Conservation (phyloP, 2,113 vertebrate genomes). For the Sander vitreus region DNA sequence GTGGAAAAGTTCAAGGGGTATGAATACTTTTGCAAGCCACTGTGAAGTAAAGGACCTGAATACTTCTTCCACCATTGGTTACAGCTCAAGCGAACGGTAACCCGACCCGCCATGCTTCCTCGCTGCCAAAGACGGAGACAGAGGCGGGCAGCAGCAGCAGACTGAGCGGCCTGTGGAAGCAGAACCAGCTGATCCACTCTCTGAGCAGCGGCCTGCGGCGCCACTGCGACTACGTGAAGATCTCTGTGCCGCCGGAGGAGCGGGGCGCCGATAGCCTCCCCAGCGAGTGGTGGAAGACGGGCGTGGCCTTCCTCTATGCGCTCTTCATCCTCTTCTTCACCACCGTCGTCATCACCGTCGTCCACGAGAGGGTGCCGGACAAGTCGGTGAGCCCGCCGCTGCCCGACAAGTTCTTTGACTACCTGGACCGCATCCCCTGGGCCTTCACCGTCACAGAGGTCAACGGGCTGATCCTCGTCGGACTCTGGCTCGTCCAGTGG, state of each 20-base stretch:
- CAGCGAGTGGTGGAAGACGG: conserved; percentile 97
- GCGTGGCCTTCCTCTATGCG: conserved; percentile 93
- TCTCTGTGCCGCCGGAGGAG: conserved; percentile 88
- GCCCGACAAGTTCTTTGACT: conserved; percentile 99
- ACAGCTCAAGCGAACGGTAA: conserved; percentile 41
- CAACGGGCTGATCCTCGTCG: conserved; percentile 93
- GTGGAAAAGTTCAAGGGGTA: too few species aligned
- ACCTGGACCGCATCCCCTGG: conserved; percentile 93
- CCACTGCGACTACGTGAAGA: conserved; percentile 91
- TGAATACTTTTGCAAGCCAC: too few species aligned
- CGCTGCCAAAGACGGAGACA: background rate
- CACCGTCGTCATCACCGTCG: conserved; percentile 95
- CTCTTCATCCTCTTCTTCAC: conserved; percentile 92
- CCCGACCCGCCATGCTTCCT: background rate
- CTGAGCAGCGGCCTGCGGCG: conserved; percentile 83
- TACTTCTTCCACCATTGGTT: too few species aligned
- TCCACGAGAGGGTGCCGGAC: conserved; percentile 96
- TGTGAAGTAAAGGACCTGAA: too few species aligned
- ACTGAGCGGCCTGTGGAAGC: conserved; percentile 25
- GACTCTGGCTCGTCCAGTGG: conserved; percentile 93
- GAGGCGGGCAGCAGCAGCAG: background rate
- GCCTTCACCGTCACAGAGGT: conserved; percentile 97
- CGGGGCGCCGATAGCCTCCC: conserved; percentile 85
- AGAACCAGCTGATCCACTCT: conserved; percentile 59
- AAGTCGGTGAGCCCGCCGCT: conserved; percentile 94